Percentiles rank a stretch among this genome's conserved stretches.
Conservation (phyloP, 37 sponge, comb jelly and placozoan species). For the Halisarca cf. caerulea region DNA sequence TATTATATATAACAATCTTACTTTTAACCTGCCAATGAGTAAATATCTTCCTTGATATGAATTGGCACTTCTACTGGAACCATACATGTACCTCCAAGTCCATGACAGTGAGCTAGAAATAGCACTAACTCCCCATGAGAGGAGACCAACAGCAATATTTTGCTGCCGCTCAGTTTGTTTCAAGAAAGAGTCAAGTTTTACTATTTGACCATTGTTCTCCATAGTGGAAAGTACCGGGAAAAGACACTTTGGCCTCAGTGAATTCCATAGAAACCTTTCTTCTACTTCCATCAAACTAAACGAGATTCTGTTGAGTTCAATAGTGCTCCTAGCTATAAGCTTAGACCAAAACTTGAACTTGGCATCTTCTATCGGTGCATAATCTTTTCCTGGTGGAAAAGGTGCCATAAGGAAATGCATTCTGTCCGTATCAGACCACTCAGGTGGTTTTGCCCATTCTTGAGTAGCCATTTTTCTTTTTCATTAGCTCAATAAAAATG, state of each 20-base stretch:
- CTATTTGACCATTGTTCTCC: slow-evolving; percentile 29
- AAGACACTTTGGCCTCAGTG: slow-evolving; percentile 29
- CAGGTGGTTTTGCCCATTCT: slow-evolving; percentile 41
- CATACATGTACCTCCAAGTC: slow-evolving; percentile 30
- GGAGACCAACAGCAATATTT: slow-evolving; percentile 32
- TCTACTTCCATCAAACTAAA: slow-evolving; percentile 41
- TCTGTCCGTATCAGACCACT: slow-evolving; percentile 62
- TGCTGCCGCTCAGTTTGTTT: neutral
- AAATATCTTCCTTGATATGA: neutral
- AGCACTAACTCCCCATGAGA: slow-evolving; percentile 38
- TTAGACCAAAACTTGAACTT: slow-evolving; percentile 62
- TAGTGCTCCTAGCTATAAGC: slow-evolving; percentile 40
- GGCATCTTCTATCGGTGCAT: neutral
- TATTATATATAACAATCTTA: too few species aligned
- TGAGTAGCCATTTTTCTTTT: neutral
- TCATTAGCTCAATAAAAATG: too few species aligned
- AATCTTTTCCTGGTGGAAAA: slow-evolving; percentile 31
- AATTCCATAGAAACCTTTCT: slow-evolving; percentile 48
- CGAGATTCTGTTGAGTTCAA: slow-evolving; percentile 16
- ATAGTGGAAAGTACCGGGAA: slow-evolving; percentile 25
- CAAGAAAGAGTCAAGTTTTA: neutral
- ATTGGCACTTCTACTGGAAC: neutral
- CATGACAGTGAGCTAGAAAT: slow-evolving; percentile 37
- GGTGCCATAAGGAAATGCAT: slow-evolving; percentile 66
- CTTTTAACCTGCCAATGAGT: slow-evolving; percentile 2